A percentile compares a stretch with the other conserved stretches of the same genome.
Evolutionary conservation across 2,113 vertebrate species (phyloP).

Genomic region (Isichthys henryi): DNA sequence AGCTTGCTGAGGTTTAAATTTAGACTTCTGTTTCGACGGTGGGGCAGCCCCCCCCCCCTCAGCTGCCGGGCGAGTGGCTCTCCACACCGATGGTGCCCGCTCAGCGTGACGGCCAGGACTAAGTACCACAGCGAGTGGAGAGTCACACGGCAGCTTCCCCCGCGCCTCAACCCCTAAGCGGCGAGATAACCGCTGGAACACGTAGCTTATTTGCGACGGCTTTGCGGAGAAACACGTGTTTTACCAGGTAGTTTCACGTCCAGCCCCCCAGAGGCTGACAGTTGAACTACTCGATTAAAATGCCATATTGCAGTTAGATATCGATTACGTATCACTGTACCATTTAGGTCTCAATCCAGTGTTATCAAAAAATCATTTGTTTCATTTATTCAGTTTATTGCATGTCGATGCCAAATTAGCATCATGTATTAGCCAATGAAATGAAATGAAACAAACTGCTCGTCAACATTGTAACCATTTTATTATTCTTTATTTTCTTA

Average conservation of each 20-base stretch:
- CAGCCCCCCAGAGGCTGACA: neutral
- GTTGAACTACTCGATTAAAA: neutral
- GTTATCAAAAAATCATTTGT: neutral
- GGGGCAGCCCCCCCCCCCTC: slow-evolving; percentile 37
- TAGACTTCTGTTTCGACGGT: slow-evolving; percentile 35
- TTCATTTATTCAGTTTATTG: neutral
- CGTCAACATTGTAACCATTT: neutral
- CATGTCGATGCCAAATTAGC: neutral
- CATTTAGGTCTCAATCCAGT: neutral
- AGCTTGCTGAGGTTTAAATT: slow-evolving; percentile 48
- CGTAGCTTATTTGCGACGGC: neutral
- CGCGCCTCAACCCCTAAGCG: neutral
- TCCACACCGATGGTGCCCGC: neutral
- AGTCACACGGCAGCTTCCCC: neutral
- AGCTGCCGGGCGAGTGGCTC: slow-evolving; percentile 33
- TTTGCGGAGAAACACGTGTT: neutral
- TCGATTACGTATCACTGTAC: neutral
- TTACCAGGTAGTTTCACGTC: neutral
- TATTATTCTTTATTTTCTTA: neutral
- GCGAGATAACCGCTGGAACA: neutral
- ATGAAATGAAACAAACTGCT: neutral
- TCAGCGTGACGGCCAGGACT: neutral
- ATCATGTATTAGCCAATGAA: neutral
- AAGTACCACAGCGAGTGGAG: neutral
- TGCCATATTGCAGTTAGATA: neutral